Conservation (phyloP, 2,113 vertebrate genomes). For the Upupa epops region DNA sequence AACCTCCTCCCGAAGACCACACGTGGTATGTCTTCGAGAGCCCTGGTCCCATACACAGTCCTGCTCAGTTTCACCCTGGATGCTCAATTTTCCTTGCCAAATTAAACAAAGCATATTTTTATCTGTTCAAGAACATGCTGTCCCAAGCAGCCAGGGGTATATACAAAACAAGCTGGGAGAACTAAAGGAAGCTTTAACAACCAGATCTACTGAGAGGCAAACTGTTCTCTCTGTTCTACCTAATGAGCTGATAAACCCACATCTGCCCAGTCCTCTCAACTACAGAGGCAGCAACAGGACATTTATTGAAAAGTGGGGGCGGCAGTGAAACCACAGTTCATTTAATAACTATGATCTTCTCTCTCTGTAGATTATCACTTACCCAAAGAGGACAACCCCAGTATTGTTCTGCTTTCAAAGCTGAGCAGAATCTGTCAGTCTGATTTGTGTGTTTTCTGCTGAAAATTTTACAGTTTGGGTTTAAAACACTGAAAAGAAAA, state of each 20-base stretch:
- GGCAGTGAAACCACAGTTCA: background rate
- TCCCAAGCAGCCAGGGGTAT: background rate
- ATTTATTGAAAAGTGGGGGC: background rate
- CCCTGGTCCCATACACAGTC: background rate
- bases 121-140: background rate
- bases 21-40: rapidly evolving
- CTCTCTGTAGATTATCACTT: background rate
- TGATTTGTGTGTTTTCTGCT: no score
- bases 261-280: background rate
- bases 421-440: no score
- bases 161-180: background rate
- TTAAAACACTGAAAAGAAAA: no score
- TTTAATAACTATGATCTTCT: background rate
- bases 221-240: background rate
- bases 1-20: background rate
- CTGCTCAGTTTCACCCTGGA: background rate
- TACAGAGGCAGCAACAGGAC: background rate
- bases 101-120: constrained; percentile 16
- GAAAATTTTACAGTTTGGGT: no score
- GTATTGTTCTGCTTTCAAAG: no score
- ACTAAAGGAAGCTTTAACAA: background rate
- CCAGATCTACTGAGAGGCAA: background rate
- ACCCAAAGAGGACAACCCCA: background rate
- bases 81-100: background rate
- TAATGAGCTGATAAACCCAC: background rate